A percentile compares a stretch with the other conserved stretches of the same genome.
phyloP scores from a whole-genome alignment of 2,888 invertebrate species.

The Sepiola atlantica region DNA sequence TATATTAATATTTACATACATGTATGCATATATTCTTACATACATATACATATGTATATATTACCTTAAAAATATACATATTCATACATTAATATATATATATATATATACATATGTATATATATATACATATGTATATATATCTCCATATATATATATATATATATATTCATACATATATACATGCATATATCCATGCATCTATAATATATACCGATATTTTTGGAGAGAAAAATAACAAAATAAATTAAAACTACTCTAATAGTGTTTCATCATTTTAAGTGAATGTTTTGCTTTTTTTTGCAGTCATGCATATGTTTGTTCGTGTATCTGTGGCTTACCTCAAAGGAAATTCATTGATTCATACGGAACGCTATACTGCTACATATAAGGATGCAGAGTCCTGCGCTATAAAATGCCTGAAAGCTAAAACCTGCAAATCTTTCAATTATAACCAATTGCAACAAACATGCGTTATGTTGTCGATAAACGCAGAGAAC shows the following conservation, averaged over 20 bases:
- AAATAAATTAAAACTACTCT: too few species aligned
- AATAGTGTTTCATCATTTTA: background rate
- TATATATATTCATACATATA: too few species aligned
- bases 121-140: too few species aligned
- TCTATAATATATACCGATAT: too few species aligned
- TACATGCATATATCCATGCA: too few species aligned
- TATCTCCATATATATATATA: too few species aligned
- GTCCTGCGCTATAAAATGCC: background rate
- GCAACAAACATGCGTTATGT: background rate
- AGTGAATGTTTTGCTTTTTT: background rate
- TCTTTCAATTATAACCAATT: background rate
- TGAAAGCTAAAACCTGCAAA: background rate
- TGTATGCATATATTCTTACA: background rate
- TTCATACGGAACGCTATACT: background rate
- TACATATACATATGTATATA: background rate
- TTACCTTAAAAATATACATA: too few species aligned
- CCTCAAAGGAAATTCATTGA: background rate
- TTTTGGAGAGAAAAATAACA: too few species aligned
- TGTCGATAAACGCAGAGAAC: background rate
- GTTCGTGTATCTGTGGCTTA: conserved; percentile 32
- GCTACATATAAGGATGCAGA: background rate
- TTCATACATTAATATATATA: too few species aligned
- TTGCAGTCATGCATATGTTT: background rate
- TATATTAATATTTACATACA: background rate
- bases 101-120: too few species aligned